Percentiles rank a stretch among this genome's conserved stretches.
Conservation (phyloP, 2,888 invertebrate genomes). For the Listrodromus nycthemerus region DNA sequence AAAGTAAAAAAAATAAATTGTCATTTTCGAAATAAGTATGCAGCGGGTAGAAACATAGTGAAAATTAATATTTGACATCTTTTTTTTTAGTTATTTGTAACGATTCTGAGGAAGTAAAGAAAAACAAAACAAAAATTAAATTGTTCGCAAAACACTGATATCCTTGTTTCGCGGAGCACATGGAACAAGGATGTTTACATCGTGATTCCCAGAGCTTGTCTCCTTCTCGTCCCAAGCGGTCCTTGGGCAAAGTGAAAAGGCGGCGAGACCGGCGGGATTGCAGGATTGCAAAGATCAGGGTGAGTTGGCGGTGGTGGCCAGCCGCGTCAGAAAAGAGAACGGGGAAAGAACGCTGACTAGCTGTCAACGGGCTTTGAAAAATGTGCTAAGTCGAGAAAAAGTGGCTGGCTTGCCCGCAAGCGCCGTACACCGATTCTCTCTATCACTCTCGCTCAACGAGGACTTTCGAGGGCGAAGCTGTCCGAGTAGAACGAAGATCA, state of each 20-base stretch:
- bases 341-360: slow-evolving; percentile 71
- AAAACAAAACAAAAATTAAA: not conserved
- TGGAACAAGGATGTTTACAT: not conserved
- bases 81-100: no score
- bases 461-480: slow-evolving; percentile 28
- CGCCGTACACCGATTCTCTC: slow-evolving; percentile 73
- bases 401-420: slow-evolving; percentile 77
- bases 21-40: not conserved
- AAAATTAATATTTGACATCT: not conserved
- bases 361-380: slow-evolving; percentile 82
- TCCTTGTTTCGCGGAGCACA: not conserved
- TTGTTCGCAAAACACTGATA: not conserved
- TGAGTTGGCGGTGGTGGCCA: slow-evolving; percentile 32
- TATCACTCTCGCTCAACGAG: slow-evolving; percentile 47
- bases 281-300: slow-evolving; percentile 10
- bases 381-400: slow-evolving; percentile 82
- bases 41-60: not conserved
- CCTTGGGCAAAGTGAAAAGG: slow-evolving; percentile 7
- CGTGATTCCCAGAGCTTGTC: not conserved
- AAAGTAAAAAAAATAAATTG: not conserved
- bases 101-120: no score
- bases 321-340: slow-evolving; percentile 48
- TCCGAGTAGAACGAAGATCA: slow-evolving; percentile 15
- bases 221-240: slow-evolving; percentile 1
- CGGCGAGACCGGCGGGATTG: slow-evolving; percentile 26